A percentile compares a stretch with the other conserved stretches of the same genome.
Evolutionary conservation across 1,140 invertebrate species (phyloP).

Genomic region (Coelopa frigida): DNA sequence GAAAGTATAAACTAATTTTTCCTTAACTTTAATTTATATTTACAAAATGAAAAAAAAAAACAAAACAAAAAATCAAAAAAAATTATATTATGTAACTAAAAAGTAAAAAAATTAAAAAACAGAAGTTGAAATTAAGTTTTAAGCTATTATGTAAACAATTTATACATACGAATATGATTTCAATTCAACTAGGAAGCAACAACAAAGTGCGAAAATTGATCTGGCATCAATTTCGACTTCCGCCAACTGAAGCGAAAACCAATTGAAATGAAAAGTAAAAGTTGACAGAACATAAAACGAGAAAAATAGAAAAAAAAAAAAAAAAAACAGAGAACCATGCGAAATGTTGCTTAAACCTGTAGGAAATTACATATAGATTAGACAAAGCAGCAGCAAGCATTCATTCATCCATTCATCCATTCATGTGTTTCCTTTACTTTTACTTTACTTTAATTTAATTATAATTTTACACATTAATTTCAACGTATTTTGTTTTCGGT

Average conservation of each 20-base stretch:
- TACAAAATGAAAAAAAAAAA: not conserved
- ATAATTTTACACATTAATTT: not conserved
- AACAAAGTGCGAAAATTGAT: not conserved
- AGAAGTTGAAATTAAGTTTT: too few relatives aligned
- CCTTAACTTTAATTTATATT: not conserved
- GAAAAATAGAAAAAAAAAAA: not conserved
- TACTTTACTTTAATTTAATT: slow-evolving; percentile 9
- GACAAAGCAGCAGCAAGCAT: slow-evolving; percentile 4
- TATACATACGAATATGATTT: too few relatives aligned
- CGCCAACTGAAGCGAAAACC: too few relatives aligned
- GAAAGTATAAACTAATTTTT: slow-evolving; percentile 10
- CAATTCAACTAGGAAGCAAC: not conserved
- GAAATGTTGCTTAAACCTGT: not conserved
- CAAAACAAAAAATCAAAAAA: not conserved
- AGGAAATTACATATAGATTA: slow-evolving; percentile 1
- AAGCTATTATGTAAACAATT: too few relatives aligned
- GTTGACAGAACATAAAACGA: too few relatives aligned
- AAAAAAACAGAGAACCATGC: not conserved
- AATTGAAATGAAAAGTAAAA: too few relatives aligned
- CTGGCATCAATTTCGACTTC: slow-evolving; percentile 3
- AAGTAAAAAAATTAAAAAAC: not conserved
- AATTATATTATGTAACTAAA: slow-evolving; percentile 1
- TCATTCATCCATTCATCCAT: not conserved
- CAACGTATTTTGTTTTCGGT: slow-evolving; percentile 6
- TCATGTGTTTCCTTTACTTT: slow-evolving; percentile 7